phyloP scores from a whole-genome alignment of 2,113 vertebrate species.

The Thunnus thynnus region DNA sequence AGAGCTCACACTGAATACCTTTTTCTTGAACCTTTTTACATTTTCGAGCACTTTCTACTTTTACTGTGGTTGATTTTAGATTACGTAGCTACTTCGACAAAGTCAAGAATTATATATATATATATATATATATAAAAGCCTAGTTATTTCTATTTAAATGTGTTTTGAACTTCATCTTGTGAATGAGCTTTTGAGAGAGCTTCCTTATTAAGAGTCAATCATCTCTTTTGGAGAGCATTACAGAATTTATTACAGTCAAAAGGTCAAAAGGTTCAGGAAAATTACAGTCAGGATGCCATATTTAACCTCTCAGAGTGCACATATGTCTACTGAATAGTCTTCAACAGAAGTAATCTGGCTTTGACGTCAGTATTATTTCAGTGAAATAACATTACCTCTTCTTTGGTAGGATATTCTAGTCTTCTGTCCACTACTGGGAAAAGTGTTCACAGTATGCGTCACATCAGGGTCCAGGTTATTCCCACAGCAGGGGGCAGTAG shows the following conservation, averaged over 20 bases:
- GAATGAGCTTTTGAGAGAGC: not conserved
- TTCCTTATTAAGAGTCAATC: constrained; percentile 3
- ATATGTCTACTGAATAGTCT: not conserved
- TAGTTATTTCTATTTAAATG: not conserved
- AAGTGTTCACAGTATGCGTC: constrained; percentile 7
- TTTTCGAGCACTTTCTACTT: not conserved
- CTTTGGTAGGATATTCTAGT: not conserved
- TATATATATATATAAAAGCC: no score
- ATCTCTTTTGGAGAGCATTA: not conserved
- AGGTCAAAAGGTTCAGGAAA: no score
- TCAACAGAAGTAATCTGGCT: not conserved
- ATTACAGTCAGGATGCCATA: not conserved
- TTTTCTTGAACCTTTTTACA: not conserved
- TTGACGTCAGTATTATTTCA: not conserved
- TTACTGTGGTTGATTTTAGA: not conserved
- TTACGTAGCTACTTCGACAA: not conserved
- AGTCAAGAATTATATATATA: not conserved
- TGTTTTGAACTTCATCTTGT: not conserved
- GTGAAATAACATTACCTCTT: not conserved
- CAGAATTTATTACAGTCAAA: not conserved
- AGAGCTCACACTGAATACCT: not conserved
- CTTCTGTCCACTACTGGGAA: not conserved
- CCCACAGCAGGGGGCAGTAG: constrained; percentile 80
- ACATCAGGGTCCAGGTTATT: not conserved
- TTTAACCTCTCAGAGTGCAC: not conserved